These are phyloP conservation scores for Bradynema listronoti DNA, from an alignment of 1,140 invertebrate species.

Conservation along the genomic window DNA sequence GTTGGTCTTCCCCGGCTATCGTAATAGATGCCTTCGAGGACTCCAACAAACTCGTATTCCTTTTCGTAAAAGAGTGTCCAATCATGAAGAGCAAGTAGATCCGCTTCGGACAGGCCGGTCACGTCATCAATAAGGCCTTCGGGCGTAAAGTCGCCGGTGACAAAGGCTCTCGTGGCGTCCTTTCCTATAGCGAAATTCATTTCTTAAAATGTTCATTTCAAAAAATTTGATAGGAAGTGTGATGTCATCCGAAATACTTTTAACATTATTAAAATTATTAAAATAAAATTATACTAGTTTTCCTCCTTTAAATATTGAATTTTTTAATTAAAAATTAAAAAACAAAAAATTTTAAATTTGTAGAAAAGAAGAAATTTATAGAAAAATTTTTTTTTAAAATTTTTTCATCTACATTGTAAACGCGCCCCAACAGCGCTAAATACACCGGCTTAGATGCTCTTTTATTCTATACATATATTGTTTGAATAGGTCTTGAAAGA, in stretches of 20 bases:
- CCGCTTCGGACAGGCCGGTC: constrained; percentile 65
- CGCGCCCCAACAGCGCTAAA: constrained; percentile 71
- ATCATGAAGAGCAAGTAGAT: constrained; percentile 68
- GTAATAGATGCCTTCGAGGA: constrained; percentile 73
- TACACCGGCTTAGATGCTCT: constrained; percentile 63
- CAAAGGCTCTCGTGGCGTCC: constrained; percentile 81
- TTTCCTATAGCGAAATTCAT: constrained; percentile 61
- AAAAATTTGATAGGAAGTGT: no score
- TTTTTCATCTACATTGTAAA: constrained; percentile 73
- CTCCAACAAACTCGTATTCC: constrained; percentile 71
- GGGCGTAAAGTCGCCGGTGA: constrained; percentile 80
- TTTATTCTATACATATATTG: no score
- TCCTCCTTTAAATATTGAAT: no score
- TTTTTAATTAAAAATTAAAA: no score
- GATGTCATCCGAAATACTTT: no score
- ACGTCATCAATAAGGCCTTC: constrained; percentile 73
- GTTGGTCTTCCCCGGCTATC: constrained; percentile 71
- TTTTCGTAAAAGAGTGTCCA: constrained; percentile 79
- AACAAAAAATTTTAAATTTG: no score
- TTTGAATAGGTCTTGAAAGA: constrained; percentile 86
- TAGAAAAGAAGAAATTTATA: no score
- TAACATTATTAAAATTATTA: no score
- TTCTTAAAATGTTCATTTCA: no score
- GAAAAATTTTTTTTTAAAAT: no score
- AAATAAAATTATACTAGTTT: no score